Base-by-base conservation (phyloP, 2,888 invertebrate genomes). In the Muscina levida region DNA sequence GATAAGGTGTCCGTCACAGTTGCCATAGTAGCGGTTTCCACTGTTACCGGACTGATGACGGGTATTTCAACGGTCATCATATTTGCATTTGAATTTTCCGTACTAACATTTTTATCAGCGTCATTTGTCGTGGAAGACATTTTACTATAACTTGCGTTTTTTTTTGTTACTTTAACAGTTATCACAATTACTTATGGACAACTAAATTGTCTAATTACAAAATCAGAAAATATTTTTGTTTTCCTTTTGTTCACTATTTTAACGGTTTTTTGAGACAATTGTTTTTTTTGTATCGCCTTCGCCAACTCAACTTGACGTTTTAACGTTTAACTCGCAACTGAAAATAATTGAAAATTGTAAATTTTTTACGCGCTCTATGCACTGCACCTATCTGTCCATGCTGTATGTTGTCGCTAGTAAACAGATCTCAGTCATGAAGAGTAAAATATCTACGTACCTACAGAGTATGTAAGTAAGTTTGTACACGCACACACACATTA, bases 241-340 rank as follows among this genome's bases (percentile, higher is more conserved):
- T 65, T 44, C 13, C 22, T 56, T 48, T 48, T 17, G 48, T 11
- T 24, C 22, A 53, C 17, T 26, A 22, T 39, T 17, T 31, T 5
- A 31, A 31, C 8, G 8, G 31, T 8, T 31, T n/a, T n/a, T n/a
- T n/a, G n/a, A n/a, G n/a, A n/a, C n/a, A n/a, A n/a, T 57, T 11
- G 19, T 4, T 53, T 22, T 19, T 48, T 5, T 15, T 42, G 2
- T 42, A 13, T 22, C 10, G 53, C 31, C 44, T 42, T 70, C 37
- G 46, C 62, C 42, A 46, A n/a, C 42, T 53, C 78, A 65, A 77
- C 70, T 84, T 83, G 82, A 84, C 86, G 84, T 85, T 84, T 83
- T 77, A 84, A 85, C 87, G 87, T 85, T 85, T 86, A 84, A 85
- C 84, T 84, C 86, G 83, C 87, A 84, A 88, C 86, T 88, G 84